Base-by-base conservation (phyloP, 2,888 invertebrate genomes). In the Abrostola tripartita region DNA sequence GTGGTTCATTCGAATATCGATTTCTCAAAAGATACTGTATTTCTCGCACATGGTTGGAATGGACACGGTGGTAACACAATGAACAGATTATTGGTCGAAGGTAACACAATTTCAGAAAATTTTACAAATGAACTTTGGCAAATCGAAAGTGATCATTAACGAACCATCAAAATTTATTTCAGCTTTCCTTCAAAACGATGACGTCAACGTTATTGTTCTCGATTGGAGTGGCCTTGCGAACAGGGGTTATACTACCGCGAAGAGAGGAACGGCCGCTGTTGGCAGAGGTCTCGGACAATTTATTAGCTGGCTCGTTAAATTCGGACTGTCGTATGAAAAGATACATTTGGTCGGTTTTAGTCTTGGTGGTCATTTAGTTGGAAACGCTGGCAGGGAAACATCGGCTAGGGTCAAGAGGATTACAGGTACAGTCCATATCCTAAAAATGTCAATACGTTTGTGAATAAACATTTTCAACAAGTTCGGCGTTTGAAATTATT, bases 331-430 rank as follows among this genome's bases (percentile, higher is more conserved):
- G 0, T 90, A 85, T 47, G 80, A 88, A 8, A 88, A 56, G 42
- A 78, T 91, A 14, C 94, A 95, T 61, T 74, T 95, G 6, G 86
- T 94, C 7, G 94, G 94, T 0, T 93, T 92, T 81, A 94, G 94
- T 75, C 87, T 94, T 44, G 94, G 94, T 1, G 93, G 88, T 1
- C 94, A 95, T 74, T 71, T 94, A 14, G 89, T 91, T 37, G 94
- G 92, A 1, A 87, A 81, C 36, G 91, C 92, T 41, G 91, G 92
- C 0, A 85, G 90, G 61, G 83, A 83, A 51, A 84, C 88, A 1
- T 70, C 78, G 5, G 84, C 87, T 4, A 76, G 68, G 24, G 83
- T 91, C 7, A 83, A 65, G 61, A 90, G 92, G 65, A 81, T 93
- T 5, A 93, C 94, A 72, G 90, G 93, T 93, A 81, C 64, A 0